Conservation (phyloP, 2,113 vertebrate species). For the Bubo bubo region DNA sequence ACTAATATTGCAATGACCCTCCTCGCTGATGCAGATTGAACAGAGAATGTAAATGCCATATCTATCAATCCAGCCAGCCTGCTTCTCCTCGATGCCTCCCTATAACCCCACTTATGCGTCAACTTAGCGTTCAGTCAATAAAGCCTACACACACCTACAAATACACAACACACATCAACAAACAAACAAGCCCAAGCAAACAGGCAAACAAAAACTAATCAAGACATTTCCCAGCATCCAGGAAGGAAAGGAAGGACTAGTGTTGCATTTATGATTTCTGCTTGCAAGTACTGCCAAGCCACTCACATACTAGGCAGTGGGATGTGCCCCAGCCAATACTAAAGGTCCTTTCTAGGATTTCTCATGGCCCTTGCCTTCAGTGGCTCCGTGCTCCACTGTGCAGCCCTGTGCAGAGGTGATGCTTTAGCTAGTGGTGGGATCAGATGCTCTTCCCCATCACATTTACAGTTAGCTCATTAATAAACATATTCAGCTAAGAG, state of each 20-base stretch:
- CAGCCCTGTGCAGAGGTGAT: background rate
- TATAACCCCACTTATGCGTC: background rate
- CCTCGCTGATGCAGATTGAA: background rate
- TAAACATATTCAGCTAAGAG: background rate
- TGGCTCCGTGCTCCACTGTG: accelerated
- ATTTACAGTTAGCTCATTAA: background rate
- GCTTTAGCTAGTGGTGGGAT: background rate
- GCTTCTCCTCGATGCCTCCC: background rate
- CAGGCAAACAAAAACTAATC: background rate
- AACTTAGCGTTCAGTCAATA: background rate
- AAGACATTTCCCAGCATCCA: accelerated
- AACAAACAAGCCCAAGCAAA: slow-evolving; percentile 22
- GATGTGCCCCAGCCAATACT: background rate
- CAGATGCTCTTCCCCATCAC: background rate
- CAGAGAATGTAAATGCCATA: background rate
- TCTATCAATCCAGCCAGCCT: background rate
- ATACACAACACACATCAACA: background rate
- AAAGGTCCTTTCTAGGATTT: background rate
- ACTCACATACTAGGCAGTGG: accelerated
- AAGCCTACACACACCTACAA: background rate
- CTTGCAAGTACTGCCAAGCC: accelerated
- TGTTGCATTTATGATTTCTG: background rate
- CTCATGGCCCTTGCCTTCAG: background rate
- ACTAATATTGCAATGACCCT: background rate
- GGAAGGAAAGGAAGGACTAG: background rate